Evolutionary conservation across 2,888 invertebrate species (phyloP), one percentile per base, ranked within the genome.

Genomic region (Dascillus cervinus): DNA sequence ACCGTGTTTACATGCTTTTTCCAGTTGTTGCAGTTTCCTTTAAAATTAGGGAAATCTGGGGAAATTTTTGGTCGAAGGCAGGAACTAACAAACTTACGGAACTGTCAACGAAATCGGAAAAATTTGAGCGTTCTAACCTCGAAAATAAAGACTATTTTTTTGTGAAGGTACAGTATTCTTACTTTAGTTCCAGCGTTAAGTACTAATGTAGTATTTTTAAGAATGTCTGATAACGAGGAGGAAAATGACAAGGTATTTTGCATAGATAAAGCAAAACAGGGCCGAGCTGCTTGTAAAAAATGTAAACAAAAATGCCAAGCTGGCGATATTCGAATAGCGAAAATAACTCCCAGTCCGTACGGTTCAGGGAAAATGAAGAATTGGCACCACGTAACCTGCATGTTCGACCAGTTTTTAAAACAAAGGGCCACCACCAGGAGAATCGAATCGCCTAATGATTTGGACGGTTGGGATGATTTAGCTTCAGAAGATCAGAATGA

Each of bases 381-480:
- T 44, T 91, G 88, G 84, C 75, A 81, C 58, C 91, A 91, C 54
- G 65, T 85, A 0, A 67, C 75, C 34, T 92, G 91, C 51, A 64
- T 91, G 3, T 83, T 89, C 69, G 82, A 88, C 55, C 72, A 75
- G 9, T 80, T 92, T 44, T 65, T 77, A 20, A 80, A 79, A 54
- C 90, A 91, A 49, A 67, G 89, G 29, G 79, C 83, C 0, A 75
- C 82, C 0, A 91, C 91, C 0, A 85, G 83, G 63, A 75, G 83
- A 34, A 83, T 92, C 37, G 85, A 88, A 45, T 72, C 79, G 2
- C 70, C 68, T 2, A 79, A 81, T 37, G 90, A 91, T 51, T 70
- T 91, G 12, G 83, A 80, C 28, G 87, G 86, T 13, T 90, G 83
- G 79, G 67, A 73, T 8, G 66, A 67, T 14, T 58, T 91, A 8